A percentile compares a stretch with the other conserved stretches of the same genome.
phyloP scores from a whole-genome alignment of 2,113 vertebrate species.

The Arizona elegans region DNA sequence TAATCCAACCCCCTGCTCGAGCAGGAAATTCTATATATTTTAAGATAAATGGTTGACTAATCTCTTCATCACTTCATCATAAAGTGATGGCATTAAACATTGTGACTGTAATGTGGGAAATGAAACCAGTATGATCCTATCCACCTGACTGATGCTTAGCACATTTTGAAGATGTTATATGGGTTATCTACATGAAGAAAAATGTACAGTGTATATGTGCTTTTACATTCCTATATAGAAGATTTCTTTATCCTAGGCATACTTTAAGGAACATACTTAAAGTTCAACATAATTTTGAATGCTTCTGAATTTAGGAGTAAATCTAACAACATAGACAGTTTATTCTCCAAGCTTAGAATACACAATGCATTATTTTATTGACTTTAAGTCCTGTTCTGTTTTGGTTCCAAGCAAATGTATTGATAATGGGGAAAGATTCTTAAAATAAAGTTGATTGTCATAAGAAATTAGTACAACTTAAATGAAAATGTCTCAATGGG shows the following conservation, averaged over 20 bases:
- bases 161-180: not conserved
- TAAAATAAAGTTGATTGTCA: constrained; percentile 40
- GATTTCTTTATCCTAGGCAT: not conserved
- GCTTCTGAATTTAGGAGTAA: not conserved
- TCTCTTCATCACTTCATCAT: not conserved
- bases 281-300: not conserved
- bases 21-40: not conserved
- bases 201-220: too few relatives aligned
- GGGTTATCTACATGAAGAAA: not conserved
- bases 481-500: constrained; percentile 43
- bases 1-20: not conserved
- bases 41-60: not conserved
- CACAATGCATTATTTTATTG: constrained; percentile 16
- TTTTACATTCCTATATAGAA: not conserved
- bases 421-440: constrained; percentile 25
- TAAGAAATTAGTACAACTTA: constrained; percentile 48
- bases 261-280: not conserved
- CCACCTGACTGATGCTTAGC: not conserved
- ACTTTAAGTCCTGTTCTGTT: constrained; percentile 18
- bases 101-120: not conserved
- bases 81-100: not conserved
- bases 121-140: not conserved
- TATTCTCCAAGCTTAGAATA: not conserved
- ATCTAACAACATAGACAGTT: not conserved
- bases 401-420: constrained; percentile 23